Evolutionary conservation across 2,113 vertebrate species (phyloP).

Genomic region (Papio anubis): DNA sequence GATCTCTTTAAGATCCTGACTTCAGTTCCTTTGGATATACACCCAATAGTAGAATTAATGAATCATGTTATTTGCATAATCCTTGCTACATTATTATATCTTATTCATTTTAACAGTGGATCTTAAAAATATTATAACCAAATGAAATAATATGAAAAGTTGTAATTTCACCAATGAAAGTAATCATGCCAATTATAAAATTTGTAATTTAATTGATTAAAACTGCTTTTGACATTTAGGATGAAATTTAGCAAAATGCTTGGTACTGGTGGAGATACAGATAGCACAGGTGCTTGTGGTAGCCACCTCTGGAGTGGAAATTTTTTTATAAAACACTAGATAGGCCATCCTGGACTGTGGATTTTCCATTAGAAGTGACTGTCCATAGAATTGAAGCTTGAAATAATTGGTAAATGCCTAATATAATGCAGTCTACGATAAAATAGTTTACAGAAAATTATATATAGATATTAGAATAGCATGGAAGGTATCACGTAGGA

Average conservation of each 20-base stretch:
- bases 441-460: conserved; percentile 10
- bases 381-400: neutral
- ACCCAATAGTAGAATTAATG: neutral
- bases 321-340: neutral
- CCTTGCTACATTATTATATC: neutral
- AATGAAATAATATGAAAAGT: neutral
- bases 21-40: neutral
- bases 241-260: neutral
- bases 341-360: neutral
- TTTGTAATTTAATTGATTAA: neutral
- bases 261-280: neutral
- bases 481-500: neutral
- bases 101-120: neutral
- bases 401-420: neutral
- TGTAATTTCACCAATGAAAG: neutral
- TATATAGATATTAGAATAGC: neutral
- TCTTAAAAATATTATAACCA: neutral
- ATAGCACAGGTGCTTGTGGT: neutral
- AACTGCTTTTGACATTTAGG: neutral
- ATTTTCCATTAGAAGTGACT: neutral
- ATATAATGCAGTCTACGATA: neutral
- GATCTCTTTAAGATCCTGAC: neutral
- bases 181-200: neutral
- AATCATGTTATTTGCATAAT: neutral
- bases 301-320: neutral